These are phyloP conservation scores for Mormyrus lacerda DNA, from an alignment of 2,113 vertebrate genomes.

Conservation along the genomic window DNA sequence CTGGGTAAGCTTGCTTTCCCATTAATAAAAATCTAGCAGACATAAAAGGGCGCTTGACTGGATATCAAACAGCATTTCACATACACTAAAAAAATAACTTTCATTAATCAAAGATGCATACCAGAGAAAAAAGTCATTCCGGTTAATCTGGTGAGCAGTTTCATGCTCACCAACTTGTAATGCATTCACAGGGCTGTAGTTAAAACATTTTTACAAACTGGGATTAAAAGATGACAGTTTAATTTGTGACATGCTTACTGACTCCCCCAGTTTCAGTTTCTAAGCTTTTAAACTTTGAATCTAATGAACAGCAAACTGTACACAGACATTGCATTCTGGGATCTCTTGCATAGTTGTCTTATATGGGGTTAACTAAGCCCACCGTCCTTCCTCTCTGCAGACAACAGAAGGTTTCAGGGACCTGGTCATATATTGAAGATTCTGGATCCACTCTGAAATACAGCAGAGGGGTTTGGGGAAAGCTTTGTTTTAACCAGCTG, in stretches of 20 bases:
- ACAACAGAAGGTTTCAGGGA: constrained; percentile 24
- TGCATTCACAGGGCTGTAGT: constrained; percentile 34
- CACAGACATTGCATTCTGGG: constrained; percentile 26
- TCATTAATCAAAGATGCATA: constrained; percentile 24
- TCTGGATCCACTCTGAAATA: constrained; percentile 78
- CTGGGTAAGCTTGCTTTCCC: constrained; percentile 16
- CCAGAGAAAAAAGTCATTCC: constrained; percentile 25
- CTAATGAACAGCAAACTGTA: not conserved
- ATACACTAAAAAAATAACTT: constrained; percentile 22
- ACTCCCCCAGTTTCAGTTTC: constrained; percentile 18
- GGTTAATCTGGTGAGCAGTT: not conserved
- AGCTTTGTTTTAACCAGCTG: constrained; percentile 77
- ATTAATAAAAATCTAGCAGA: constrained; percentile 37
- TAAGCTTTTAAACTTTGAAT: constrained; percentile 5
- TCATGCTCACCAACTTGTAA: constrained; percentile 25
- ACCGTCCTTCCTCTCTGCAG: constrained; percentile 17
- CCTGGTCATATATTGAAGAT: constrained; percentile 76
- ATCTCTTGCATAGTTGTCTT: constrained; percentile 64
- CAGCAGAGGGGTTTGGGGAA: constrained; percentile 81
- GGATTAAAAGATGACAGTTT: constrained; percentile 8
- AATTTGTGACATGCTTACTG: constrained; percentile 54
- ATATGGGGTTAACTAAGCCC: constrained; percentile 40
- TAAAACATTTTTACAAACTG: constrained; percentile 12
- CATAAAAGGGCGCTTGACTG: constrained; percentile 36
- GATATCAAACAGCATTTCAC: constrained; percentile 29